Conservation (phyloP, 2,888 invertebrate species). For the Argynnis bischoffii region DNA sequence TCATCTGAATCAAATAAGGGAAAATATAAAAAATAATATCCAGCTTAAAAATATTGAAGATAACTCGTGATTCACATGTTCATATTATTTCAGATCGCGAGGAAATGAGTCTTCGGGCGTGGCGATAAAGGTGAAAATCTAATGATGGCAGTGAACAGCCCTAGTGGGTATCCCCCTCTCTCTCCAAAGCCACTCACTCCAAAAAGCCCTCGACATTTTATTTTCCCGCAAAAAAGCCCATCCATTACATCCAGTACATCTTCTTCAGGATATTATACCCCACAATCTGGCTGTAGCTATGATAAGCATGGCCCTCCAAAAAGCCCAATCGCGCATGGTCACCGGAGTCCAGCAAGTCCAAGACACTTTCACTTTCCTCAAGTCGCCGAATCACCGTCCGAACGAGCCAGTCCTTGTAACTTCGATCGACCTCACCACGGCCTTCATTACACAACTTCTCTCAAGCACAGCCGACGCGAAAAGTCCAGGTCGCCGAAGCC, state of each 20-base stretch:
- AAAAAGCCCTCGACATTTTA: constrained; percentile 81
- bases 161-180: constrained; percentile 79
- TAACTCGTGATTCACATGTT: constrained; percentile 2
- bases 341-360: constrained; percentile 82
- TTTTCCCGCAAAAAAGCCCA: constrained; percentile 80
- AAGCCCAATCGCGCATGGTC: constrained; percentile 79
- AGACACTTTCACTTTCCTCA: constrained; percentile 83
- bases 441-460: constrained; percentile 68
- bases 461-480: constrained; percentile 70
- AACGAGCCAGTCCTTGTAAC: constrained; percentile 70
- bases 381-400: constrained; percentile 64
- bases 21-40: too few species aligned
- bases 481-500: constrained; percentile 76
- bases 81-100: constrained; percentile 60
- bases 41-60: background rate
- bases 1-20: too few species aligned
- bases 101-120: constrained; percentile 54
- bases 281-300: constrained; percentile 78
- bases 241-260: constrained; percentile 79
- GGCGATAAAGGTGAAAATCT: constrained; percentile 52
- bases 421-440: constrained; percentile 59
- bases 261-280: constrained; percentile 81
- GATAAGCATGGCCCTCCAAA: constrained; percentile 74
- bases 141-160: constrained; percentile 82
- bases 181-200: constrained; percentile 81